Percentiles rank a stretch among this genome's conserved stretches.
Evolutionary conservation across 2,888 invertebrate genomes (phyloP).

Genomic region (Leptopilina myrica): DNA sequence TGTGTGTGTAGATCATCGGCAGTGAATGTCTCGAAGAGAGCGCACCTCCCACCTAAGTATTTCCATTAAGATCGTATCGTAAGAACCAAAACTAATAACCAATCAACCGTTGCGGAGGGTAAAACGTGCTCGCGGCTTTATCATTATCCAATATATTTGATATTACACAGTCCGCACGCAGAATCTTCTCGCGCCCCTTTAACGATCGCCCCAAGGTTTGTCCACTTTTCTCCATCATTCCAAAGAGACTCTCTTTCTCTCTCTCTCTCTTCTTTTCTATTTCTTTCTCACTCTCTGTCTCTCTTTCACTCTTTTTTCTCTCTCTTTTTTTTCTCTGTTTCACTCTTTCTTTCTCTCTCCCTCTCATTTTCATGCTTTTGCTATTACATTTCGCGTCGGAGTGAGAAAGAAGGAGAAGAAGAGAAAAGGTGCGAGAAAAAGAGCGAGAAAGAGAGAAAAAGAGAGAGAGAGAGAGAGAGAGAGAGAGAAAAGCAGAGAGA

Average conservation of each 20-base stretch:
- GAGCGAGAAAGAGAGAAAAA: too few species aligned
- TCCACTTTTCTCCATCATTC: constrained; percentile 21
- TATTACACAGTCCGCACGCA: constrained; percentile 60
- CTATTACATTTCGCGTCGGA: too few species aligned
- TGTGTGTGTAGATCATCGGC: constrained; percentile 69
- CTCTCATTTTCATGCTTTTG: too few species aligned
- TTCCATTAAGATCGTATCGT: constrained; percentile 74
- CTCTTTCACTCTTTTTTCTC: too few species aligned
- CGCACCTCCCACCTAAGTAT: constrained; percentile 74
- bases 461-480: too few species aligned
- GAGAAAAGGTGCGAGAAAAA: too few species aligned
- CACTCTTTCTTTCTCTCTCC: too few species aligned
- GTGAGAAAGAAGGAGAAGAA: not conserved
- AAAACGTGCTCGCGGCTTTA: constrained; percentile 69
- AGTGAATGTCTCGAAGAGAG: constrained; percentile 63
- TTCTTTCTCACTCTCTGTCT: too few species aligned
- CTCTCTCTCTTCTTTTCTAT: too few species aligned
- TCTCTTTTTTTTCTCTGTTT: too few species aligned
- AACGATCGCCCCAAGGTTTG: constrained; percentile 25
- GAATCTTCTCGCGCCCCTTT: constrained; percentile 20
- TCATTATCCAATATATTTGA: constrained; percentile 71
- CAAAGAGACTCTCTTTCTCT: too few species aligned
- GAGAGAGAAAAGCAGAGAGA: too few species aligned
- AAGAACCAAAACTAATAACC: constrained; percentile 73
- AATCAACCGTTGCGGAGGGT: constrained; percentile 68